Evolutionary conservation across 2,888 invertebrate genomes (phyloP).

Genomic region (Priocnemis perturbator): DNA sequence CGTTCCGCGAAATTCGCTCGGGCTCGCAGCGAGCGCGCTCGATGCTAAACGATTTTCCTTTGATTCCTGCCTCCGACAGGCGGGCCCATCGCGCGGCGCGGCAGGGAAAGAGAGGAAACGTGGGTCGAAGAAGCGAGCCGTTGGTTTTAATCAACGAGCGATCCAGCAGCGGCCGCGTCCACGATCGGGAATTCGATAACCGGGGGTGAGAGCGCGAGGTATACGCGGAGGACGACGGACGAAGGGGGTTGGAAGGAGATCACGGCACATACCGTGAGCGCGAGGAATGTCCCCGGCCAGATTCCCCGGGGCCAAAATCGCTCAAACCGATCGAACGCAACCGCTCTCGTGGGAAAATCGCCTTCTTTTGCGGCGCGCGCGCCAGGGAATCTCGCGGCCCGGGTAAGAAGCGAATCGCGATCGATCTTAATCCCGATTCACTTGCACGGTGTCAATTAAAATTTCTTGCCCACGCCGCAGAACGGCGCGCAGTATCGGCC

Average conservation of each 20-base stretch:
- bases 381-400: conserved; percentile 8
- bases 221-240: conserved; percentile 6
- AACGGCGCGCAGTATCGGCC: neutral
- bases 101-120: conserved; percentile 7
- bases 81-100: conserved; percentile 9
- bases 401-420: conserved; percentile 18
- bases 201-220: conserved; percentile 21
- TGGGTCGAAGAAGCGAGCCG: conserved; percentile 16
- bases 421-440: conserved; percentile 13
- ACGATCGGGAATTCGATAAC: conserved; percentile 64
- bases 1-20: no score
- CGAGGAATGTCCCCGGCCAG: conserved; percentile 63
- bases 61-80: neutral
- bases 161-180: conserved; percentile 50
- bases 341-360: conserved; percentile 62
- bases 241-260: conserved; percentile 56
- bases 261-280: conserved; percentile 54
- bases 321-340: conserved; percentile 68
- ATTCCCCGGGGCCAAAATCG: conserved; percentile 66
- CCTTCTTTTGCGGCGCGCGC: conserved; percentile 19
- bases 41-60: neutral
- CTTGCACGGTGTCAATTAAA: conserved; percentile 5
- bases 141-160: conserved; percentile 52
- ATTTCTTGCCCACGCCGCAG: neutral
- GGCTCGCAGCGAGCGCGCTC: neutral